phyloP scores from a whole-genome alignment of 2,113 vertebrate species.

The Callaeas wilsoni region DNA sequence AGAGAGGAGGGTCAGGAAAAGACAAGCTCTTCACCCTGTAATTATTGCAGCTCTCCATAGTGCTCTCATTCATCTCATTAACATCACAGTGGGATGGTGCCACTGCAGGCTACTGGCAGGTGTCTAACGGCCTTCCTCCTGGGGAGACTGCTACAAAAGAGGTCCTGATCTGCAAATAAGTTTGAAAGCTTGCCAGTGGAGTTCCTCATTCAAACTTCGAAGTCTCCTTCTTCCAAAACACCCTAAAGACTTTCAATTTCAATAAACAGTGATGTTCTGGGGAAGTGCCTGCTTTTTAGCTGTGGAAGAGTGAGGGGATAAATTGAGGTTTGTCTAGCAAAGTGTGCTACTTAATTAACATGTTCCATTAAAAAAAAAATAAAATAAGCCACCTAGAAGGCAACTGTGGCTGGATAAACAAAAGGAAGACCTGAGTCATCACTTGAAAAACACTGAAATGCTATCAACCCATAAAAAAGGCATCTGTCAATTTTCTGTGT shows the following conservation, averaged over 20 bases:
- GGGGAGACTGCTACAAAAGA: constrained; percentile 64
- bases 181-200: constrained; percentile 51
- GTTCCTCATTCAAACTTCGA: constrained; percentile 15
- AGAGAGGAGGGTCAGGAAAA: constrained; percentile 65
- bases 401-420: neutral
- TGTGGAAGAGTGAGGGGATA: neutral
- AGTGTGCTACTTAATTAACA: neutral
- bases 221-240: neutral
- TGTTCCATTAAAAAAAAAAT: neutral
- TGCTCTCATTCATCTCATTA: constrained; percentile 72
- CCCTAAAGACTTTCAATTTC: neutral
- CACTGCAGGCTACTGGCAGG: constrained; percentile 63
- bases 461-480: neutral
- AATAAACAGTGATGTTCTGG: neutral
- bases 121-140: constrained; percentile 60
- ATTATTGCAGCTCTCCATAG: constrained; percentile 67
- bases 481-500: neutral
- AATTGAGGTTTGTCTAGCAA: neutral
- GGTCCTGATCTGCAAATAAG: constrained; percentile 66
- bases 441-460: neutral
- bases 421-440: constrained; percentile 12
- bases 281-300: neutral
- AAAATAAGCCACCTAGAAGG: neutral
- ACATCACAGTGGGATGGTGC: constrained; percentile 72
- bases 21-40: constrained; percentile 68